Evolutionary conservation across 1,140 invertebrate species (phyloP), one percentile per base, ranked within the genome.

Genomic region (Meloidogyne chitwoodi): DNA sequence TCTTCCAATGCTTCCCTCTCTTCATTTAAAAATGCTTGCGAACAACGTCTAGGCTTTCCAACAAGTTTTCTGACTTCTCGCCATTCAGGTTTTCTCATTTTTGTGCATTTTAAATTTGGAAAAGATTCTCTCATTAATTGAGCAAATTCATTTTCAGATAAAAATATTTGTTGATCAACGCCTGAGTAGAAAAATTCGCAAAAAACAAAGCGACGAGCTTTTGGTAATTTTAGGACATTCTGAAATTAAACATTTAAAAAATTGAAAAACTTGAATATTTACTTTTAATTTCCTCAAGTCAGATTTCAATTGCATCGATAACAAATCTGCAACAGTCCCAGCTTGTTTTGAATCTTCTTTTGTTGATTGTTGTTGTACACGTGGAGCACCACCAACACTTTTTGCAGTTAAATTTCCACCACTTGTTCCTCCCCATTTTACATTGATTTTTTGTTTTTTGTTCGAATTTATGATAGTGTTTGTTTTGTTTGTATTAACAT

Each of bases 171-270:
- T 85, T 93, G 93, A 83, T 31, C 88, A 77, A 84, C 75, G n/a
- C 81, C 97, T 82, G 95, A 98, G 87, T 98, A 99, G 89, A 99
- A 99, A 92, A 95, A 98, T 88, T 99, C 96, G 88, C 95, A 97
- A 65, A 81, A 80, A 10, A 81, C 80, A 22, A 83, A 81, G n/a
- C 80, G 96, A 88, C 98, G 95, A 26, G 96, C 96, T 90, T 98
- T 98, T 0, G 96, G 96, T 79, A 98, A 89, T 89, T 98, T 98
- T 0, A 99, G 90, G n/a, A 99, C 90, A 89, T 99, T 99, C 81
- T 94, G 3, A 56, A 73, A 56, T 22, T 56, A 6, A 61, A 8
- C 8, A 24, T 26, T 0, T 41, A 70, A 70, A 26, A 56, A 34
- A 41, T 34, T 10, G 11, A 41, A 41, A n/a, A 48, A 71, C 1